Base-by-base conservation (phyloP, 2,113 vertebrate genomes). In the Naja naja region DNA sequence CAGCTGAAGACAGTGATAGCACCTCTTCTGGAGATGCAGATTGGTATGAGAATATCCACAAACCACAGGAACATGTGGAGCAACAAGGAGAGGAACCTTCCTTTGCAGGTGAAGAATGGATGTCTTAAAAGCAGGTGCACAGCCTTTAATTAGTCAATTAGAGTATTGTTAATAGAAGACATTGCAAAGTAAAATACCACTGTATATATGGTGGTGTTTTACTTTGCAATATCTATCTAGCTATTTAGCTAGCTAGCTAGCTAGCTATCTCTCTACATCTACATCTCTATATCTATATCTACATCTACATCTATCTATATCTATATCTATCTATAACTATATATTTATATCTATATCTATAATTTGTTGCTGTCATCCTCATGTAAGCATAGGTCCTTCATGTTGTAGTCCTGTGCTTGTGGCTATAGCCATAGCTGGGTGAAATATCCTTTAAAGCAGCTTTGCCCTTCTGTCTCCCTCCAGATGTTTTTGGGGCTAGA, bases 21-120 rank as follows among this genome's bases (percentile, higher is more conserved):
- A 98, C 98, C 53, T 98, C 98, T 0, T 98, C 98, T 0, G 97
- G 97, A 4, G 97, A 97, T 0, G 97, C 96, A 3, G 97, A 97
- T 27, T 98, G 97, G 97, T 98, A 98, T 0, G 95, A 98, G 96
- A 98, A 98, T 2, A 90, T 85, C 91, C 93, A 93, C 27, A 47
- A 43, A 18, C 0, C 0, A 0, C 53, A 94, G n/a, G 3, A 0
- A 9, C 55, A 0, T 0, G 1, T 16, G 54, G 27, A 91, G 45
- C 92, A 0, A 89, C 95, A 0, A 8, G 56, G 27, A 54, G 64
- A 94, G 1, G 90, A 88, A 0, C 53, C 94, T 89, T 10, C 88
- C 1, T 18, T 9, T 11, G 1, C 89, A 0, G 92, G 96, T 96
- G 92, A 95, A 95, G 22, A 69, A 18, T 43, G 14, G 39, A 1